Conservation (phyloP, 2,113 vertebrate genomes). For the Lontra canadensis region DNA sequence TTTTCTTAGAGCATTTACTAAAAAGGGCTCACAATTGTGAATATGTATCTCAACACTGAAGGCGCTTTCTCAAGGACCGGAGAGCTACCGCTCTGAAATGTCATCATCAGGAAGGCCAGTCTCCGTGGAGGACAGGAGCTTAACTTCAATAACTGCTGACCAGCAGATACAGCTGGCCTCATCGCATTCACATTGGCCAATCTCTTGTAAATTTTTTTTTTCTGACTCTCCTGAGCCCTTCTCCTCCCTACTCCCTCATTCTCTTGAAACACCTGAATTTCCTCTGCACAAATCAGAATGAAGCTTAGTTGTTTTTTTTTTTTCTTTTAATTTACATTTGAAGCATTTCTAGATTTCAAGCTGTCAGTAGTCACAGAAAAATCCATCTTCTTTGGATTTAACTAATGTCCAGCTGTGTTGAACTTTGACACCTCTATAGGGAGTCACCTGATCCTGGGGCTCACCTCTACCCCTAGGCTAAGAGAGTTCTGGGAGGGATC, state of each 20-base stretch:
- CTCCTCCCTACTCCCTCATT: fast-evolving
- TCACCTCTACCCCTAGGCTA: not conserved
- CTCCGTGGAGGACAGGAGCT: not conserved
- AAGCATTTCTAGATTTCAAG: not conserved
- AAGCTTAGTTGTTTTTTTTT: not conserved
- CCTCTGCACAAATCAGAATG: not conserved
- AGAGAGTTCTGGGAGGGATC: not conserved
- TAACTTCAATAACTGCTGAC: not conserved
- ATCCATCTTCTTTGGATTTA: not conserved
- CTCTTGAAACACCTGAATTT: not conserved
- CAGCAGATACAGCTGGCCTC: not conserved
- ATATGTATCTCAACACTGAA: not conserved
- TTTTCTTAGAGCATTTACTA: not conserved
- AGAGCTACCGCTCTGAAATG: not conserved
- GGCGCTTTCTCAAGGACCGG: not conserved
- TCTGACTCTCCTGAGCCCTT: not conserved
- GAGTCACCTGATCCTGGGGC: not conserved
- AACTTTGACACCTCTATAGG: not conserved
- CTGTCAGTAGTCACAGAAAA: not conserved
- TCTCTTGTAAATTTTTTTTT: not conserved
- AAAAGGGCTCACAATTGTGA: not conserved
- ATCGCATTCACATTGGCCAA: not conserved
- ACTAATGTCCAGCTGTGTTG: not conserved
- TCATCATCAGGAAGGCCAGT: not conserved
- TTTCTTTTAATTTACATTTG: not conserved